Evolutionary conservation across 2,888 invertebrate genomes (phyloP).

Genomic region (Heteromurus nitidus): DNA sequence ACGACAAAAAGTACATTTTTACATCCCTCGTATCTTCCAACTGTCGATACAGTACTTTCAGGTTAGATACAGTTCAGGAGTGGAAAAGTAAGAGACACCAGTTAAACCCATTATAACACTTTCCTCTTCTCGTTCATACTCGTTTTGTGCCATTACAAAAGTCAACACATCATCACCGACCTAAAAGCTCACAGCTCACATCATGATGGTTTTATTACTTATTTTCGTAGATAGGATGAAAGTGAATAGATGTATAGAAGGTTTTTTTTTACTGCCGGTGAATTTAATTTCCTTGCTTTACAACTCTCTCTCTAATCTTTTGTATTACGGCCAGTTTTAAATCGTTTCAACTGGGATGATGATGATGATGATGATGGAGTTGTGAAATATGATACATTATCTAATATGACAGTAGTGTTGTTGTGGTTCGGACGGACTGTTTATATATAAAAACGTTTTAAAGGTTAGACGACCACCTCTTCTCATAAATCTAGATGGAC

Average conservation of each 20-base stretch:
- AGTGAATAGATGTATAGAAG: conserved; percentile 25
- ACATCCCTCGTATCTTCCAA: too few relatives aligned
- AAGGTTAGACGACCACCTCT: conserved; percentile 24
- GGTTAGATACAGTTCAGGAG: too few relatives aligned
- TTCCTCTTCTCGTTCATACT: conserved; percentile 25
- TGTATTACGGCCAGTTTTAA: conserved; percentile 32
- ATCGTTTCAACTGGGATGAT: conserved; percentile 7
- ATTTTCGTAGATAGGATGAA: conserved; percentile 38
- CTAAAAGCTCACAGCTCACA: not conserved
- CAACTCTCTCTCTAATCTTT: conserved; percentile 43
- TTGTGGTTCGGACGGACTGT: not conserved
- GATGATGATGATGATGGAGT: conserved; percentile 4
- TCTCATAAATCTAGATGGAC: not conserved
- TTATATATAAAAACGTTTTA: not conserved
- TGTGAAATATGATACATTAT: conserved; percentile 23
- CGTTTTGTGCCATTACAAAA: conserved; percentile 12
- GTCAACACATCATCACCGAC: conserved; percentile 12
- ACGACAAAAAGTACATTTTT: too few relatives aligned
- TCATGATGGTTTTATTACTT: not conserved
- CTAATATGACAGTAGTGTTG: not conserved
- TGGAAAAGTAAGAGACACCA: too few relatives aligned
- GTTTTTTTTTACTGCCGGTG: conserved; percentile 29
- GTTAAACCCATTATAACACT: conserved; percentile 15
- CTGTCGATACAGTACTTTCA: too few relatives aligned
- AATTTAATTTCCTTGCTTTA: conserved; percentile 50